phyloP scores from a whole-genome alignment of 2,888 invertebrate genomes.

The Sphecodes monilicornis region DNA sequence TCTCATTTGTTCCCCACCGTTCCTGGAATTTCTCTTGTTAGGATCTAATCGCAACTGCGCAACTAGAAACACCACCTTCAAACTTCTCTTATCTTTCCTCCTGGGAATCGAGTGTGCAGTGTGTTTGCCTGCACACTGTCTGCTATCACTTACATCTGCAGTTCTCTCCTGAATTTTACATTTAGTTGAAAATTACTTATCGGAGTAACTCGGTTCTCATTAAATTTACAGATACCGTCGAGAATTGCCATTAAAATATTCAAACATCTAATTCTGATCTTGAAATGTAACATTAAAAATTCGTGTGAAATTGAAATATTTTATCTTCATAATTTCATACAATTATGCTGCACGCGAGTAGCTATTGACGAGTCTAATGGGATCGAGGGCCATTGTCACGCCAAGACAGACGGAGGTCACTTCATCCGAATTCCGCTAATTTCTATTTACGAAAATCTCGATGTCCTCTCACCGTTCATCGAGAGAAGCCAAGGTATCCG shows the following conservation, averaged over 20 bases:
- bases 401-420: neutral
- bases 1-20: neutral
- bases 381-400: neutral
- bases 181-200: neutral
- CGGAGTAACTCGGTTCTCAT: neutral
- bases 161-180: neutral
- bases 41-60: neutral
- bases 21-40: neutral
- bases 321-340: neutral
- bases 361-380: neutral
- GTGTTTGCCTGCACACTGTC: neutral
- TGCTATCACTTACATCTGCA: neutral
- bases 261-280: neutral
- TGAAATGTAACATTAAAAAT: neutral
- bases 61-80: neutral
- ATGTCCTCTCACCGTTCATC: neutral
- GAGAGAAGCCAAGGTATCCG: neutral
- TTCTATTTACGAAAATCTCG: slow-evolving; percentile 4
- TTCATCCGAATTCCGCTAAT: neutral
- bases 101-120: neutral
- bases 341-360: neutral
- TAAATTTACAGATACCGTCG: too few relatives aligned
- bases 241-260: neutral
- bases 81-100: neutral
- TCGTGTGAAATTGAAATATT: neutral